phyloP scores from a whole-genome alignment of 2,113 vertebrate species.

The Amia ocellicauda region DNA sequence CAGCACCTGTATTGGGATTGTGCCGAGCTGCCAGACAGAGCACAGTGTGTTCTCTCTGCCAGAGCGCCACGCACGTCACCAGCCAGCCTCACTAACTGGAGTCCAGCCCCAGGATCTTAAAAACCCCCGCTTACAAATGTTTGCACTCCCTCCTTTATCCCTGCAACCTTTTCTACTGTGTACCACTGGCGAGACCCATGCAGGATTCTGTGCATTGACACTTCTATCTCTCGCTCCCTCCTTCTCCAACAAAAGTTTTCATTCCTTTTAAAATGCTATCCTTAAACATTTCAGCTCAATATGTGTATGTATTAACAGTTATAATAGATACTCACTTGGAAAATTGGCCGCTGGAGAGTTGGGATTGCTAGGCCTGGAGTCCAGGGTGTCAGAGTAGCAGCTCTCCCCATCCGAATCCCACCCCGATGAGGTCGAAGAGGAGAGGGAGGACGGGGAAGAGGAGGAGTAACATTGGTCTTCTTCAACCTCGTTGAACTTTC shows the following conservation, averaged over 20 bases:
- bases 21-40: conserved; percentile 57
- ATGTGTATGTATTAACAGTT: no score
- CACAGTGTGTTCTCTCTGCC: conserved; percentile 55
- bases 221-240: conserved; percentile 8
- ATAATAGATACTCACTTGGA: conserved; percentile 88
- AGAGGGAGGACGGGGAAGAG: conserved; percentile 76
- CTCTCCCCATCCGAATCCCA: conserved; percentile 86
- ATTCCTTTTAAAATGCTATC: no score
- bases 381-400: conserved; percentile 69
- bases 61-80: conserved; percentile 41
- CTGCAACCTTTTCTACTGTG: background rate
- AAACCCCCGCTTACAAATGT: conserved; percentile 54
- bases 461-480: conserved; percentile 83
- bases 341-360: conserved; percentile 61
- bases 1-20: conserved; percentile 66
- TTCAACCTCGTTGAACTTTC: conserved; percentile 91
- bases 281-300: no score
- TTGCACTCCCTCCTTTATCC: conserved; percentile 47
- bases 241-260: conserved; percentile 23
- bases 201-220: no score
- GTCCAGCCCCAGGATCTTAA: conserved; percentile 55
- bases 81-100: conserved; percentile 51
- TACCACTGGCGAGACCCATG: background rate
- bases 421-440: conserved; percentile 74
- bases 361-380: conserved; percentile 66